Base-by-base conservation (phyloP, 1,140 invertebrate species). In the Drosophila baimaii region DNA sequence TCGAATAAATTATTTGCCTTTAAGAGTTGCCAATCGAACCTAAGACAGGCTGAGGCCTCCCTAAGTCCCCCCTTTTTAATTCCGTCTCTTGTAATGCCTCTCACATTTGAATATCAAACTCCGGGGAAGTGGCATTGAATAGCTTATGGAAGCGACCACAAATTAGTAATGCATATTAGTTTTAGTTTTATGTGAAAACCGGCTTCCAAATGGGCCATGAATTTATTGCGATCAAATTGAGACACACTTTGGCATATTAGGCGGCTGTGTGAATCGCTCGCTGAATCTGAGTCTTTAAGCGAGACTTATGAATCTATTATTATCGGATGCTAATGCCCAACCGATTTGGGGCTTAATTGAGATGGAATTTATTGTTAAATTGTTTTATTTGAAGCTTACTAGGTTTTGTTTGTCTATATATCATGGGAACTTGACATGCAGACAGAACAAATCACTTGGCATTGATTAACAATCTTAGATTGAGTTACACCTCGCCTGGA, bases 91-190 rank as follows among this genome's bases (percentile, higher is more conserved):
- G 51, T 54, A 65, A 59, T 54, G 57, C 13, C 27, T 54, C 23
- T 54, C 23, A 33, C 23, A 54, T 55, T 62, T 62, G 37, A 44
- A 64, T 44, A 64, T 33, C 12, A 33, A 35, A n/a, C 51, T 27
- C 2, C 2, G 33, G n/a, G 39, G 17, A 44, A 58, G 15, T 5
- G 17, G 12, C 13, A 41, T 25, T 35, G 41, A 27, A 49, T 37
- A 6, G 23, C 13, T 33, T 15, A 7, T 27, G 37, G 5, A 25
- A 43, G 27, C n/a, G 12, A 3, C 6, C 9, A 37, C 23, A 57
- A 58, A 68, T 63, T 46, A 33, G 33, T 21, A 62, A 27, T 41
- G 57, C 35, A 68, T 47, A 55, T 39, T 55, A 55, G 49, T 37
- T 39, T 55, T 23, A 21, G 17, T 10, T 31, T 23, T 10, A n/a